A percentile compares a stretch with the other conserved stretches of the same genome.
Conservation (phyloP, 2,797 vertebrate genomes). For the Tauraco hartlaubi region DNA sequence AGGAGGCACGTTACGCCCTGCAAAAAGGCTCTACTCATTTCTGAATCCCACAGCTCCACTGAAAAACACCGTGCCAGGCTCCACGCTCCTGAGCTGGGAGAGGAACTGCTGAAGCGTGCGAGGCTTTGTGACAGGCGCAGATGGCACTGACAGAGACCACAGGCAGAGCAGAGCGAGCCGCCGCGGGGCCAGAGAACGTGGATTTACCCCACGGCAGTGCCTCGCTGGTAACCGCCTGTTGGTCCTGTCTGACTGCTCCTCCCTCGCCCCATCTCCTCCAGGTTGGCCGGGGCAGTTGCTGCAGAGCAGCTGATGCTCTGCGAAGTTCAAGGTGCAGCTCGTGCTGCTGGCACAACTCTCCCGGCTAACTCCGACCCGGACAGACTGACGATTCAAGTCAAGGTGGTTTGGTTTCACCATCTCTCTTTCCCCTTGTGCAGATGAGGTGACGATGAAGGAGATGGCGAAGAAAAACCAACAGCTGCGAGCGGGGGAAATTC, state of each 20-base stretch:
- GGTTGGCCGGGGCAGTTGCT: neutral
- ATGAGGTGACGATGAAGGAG: slow-evolving; percentile 94
- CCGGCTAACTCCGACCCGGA: neutral
- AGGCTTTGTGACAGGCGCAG: neutral
- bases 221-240: neutral
- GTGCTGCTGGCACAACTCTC: neutral
- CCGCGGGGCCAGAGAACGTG: fast-evolving
- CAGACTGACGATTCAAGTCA: fast-evolving
- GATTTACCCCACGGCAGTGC: neutral
- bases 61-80: neutral
- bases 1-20: neutral
- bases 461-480: slow-evolving; percentile 86
- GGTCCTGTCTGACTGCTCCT: neutral
- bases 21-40: neutral
- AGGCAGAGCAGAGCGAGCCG: neutral
- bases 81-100: neutral
- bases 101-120: neutral
- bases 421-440: slow-evolving; percentile 74
- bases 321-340: neutral
- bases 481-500: slow-evolving; percentile 92
- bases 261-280: neutral
- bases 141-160: neutral
- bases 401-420: neutral
- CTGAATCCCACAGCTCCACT: neutral
- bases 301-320: neutral